phyloP scores from a whole-genome alignment of 2,797 vertebrate genomes.

The Cryptoprocta ferox region DNA sequence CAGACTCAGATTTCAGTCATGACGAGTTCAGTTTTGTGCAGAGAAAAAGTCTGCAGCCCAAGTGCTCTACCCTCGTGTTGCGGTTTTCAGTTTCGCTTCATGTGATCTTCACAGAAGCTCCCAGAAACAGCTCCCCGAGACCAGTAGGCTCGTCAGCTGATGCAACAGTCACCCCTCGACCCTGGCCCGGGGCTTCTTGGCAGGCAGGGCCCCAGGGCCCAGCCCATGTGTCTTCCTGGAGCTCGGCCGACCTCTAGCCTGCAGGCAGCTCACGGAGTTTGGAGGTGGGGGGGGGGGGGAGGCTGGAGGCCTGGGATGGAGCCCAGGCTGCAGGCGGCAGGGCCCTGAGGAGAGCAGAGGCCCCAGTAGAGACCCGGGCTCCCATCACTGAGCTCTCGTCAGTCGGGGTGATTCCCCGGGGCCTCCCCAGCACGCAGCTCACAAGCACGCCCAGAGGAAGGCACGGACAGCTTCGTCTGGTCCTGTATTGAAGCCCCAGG shows the following conservation, averaged over 20 bases:
- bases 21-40: rapidly evolving
- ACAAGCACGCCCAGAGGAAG: rapidly evolving
- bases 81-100: background rate
- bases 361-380: rapidly evolving
- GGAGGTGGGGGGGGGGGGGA: background rate
- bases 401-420: background rate
- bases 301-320: rapidly evolving
- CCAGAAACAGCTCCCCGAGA: background rate
- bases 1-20: background rate
- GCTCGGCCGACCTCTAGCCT: background rate
- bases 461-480: rapidly evolving
- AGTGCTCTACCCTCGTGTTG: rapidly evolving
- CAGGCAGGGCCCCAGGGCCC: rapidly evolving
- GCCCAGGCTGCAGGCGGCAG: background rate
- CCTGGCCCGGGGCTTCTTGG: rapidly evolving
- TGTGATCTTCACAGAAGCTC: background rate
- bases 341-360: background rate
- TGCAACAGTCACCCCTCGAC: no score
- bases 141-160: background rate
- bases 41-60: rapidly evolving
- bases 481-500: background rate
- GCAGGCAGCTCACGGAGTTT: background rate
- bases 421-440: background rate
- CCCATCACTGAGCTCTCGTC: background rate
- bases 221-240: background rate